Base-by-base conservation (phyloP, 1,140 invertebrate species). In the Pseudoatta argentina region DNA sequence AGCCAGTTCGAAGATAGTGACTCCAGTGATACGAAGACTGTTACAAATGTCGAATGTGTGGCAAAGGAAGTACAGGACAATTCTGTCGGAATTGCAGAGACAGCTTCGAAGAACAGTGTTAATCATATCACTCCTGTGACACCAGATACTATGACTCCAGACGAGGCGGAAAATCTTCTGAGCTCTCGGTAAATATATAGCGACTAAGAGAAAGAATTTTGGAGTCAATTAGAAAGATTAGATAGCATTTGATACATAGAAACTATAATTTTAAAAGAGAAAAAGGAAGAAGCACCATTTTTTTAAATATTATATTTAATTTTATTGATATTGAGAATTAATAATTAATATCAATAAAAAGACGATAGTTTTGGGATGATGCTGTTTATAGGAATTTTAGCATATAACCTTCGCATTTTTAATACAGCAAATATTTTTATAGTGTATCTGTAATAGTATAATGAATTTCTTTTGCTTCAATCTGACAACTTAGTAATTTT, bases 151-250 rank as follows among this genome's bases (percentile, higher is more conserved):
- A 98, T 98, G 97, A 98, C 97, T 61, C 96, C 97, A n/a, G 97
- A 97, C 91, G 97, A 98, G 93, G 97, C 97, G n/a, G 97, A 98
- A 92, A 96, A 97, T 95, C 95, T 98, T 89, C 95, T 98, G 76
- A 98, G 97, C 93, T 96, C 97, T 91, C 97, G 97, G 97, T 98
- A 92, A 96, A 94, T 87, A 61, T 30, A 21, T 34, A 34, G 44
- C 5, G n/a, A 66, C 1, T 44, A 57, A 44, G 18, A 72, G 27
- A 24, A 51, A 21, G 4, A 48, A 27, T 39, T 48, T 27, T 83
- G 0, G 39, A 59, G 3, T 72, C 18, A 7, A 8, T 72, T 83
- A 82, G 66, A 44, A 8, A 44, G 39, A 82, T 48, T 61, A 44
- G 39, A 44, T 3, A 44, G 55, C 39, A 34, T 39, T 61, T 61